phyloP scores from a whole-genome alignment of 1,140 invertebrate genomes.

The Musca vetustissima region DNA sequence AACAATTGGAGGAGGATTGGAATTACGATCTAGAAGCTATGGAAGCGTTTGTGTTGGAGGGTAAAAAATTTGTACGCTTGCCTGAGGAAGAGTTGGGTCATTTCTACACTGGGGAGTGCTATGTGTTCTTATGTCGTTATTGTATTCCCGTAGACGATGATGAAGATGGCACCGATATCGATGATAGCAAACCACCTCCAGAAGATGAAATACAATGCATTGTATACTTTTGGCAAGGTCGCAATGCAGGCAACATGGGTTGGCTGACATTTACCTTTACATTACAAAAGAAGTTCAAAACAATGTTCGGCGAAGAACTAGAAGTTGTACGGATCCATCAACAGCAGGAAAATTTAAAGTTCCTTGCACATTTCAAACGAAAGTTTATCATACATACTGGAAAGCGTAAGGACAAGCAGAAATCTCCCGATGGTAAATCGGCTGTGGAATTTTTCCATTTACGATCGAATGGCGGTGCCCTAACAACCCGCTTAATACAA shows the following conservation, averaged over 20 bases:
- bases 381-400: slow-evolving; percentile 94
- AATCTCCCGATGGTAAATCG: slow-evolving; percentile 58
- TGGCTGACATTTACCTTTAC: slow-evolving; percentile 99
- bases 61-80: slow-evolving; percentile 93
- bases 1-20: slow-evolving; percentile 90
- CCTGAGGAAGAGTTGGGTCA: slow-evolving; percentile 93
- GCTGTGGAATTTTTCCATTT: slow-evolving; percentile 93
- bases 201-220: slow-evolving; percentile 94
- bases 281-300: slow-evolving; percentile 96
- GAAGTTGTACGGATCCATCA: slow-evolving; percentile 97
- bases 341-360: slow-evolving; percentile 98
- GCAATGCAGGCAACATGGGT: slow-evolving; percentile 97
- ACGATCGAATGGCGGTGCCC: slow-evolving; percentile 90
- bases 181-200: slow-evolving; percentile 56
- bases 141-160: slow-evolving; percentile 70
- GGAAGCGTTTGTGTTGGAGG: slow-evolving; percentile 97
- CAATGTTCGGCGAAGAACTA: slow-evolving; percentile 90
- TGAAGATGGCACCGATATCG: slow-evolving; percentile 65
- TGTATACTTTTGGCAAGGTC: slow-evolving; percentile 99
- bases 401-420: slow-evolving; percentile 70
- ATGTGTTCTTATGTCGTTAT: slow-evolving; percentile 97
- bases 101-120: slow-evolving; percentile 95
- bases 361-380: slow-evolving; percentile 95
- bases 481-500: slow-evolving; percentile 94
- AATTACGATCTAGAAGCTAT: slow-evolving; percentile 95